phyloP scores from a whole-genome alignment of 2,888 invertebrate species.

The Proisotoma minuta region DNA sequence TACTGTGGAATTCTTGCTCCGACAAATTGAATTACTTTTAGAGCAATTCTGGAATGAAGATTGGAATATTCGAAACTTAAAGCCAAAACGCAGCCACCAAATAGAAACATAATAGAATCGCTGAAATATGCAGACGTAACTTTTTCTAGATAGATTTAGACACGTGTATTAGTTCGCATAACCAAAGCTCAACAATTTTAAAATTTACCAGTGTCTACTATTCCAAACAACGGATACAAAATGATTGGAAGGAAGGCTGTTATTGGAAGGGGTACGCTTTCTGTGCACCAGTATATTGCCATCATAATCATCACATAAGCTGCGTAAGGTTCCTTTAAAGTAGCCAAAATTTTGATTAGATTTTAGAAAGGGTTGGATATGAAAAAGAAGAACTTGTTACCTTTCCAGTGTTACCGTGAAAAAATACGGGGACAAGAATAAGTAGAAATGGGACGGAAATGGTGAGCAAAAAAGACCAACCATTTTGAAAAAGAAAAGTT shows the following conservation, averaged over 20 bases:
- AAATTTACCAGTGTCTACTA: constrained; percentile 60
- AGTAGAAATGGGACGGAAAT: constrained; percentile 31
- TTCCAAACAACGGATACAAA: constrained; percentile 75
- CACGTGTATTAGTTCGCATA: neutral
- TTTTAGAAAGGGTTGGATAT: neutral
- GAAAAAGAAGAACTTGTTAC: constrained; percentile 11
- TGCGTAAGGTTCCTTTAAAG: constrained; percentile 45
- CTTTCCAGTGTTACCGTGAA: constrained; percentile 39
- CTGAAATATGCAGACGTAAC: constrained; percentile 40
- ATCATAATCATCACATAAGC: constrained; percentile 42
- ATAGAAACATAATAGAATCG: constrained; percentile 42
- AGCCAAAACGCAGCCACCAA: constrained; percentile 55
- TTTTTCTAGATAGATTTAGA: constrained; percentile 25
- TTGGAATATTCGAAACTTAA: constrained; percentile 55
- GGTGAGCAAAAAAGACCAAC: constrained; percentile 36
- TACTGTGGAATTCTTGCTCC: constrained; percentile 44
- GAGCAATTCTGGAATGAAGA: constrained; percentile 55
- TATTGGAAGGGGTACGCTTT: constrained; percentile 73
- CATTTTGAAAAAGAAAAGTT: constrained; percentile 12
- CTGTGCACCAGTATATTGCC: constrained; percentile 50
- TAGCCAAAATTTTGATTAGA: no score
- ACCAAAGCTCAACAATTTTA: no score
- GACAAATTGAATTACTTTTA: constrained; percentile 51
- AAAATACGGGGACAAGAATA: constrained; percentile 28
- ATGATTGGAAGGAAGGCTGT: constrained; percentile 79